phyloP scores from a whole-genome alignment of 1,140 invertebrate species.

The Trichonephila clavata region DNA sequence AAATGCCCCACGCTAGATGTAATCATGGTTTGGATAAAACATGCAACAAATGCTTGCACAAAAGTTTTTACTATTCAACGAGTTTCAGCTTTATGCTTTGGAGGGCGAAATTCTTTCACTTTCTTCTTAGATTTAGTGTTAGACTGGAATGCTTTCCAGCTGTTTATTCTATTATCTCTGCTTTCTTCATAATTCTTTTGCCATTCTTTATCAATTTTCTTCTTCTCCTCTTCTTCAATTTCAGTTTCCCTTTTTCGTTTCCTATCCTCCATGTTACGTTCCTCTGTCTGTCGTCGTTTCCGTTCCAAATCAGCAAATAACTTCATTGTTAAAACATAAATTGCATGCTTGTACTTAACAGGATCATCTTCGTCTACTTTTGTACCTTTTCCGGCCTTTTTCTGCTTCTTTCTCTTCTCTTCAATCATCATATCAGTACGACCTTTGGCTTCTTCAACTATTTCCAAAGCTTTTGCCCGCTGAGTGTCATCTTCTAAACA shows the following conservation, averaged over 20 bases:
- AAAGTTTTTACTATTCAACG: conserved; percentile 83
- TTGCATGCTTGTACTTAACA: conserved; percentile 92
- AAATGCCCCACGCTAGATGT: background rate
- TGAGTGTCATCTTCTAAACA: conserved; percentile 97
- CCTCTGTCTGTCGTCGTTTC: conserved; percentile 89
- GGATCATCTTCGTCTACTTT: conserved; percentile 97
- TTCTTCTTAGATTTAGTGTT: conserved; percentile 85
- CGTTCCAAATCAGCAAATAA: conserved; percentile 98
- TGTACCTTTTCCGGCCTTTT: conserved; percentile 92
- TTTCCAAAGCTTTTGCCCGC: conserved; percentile 95
- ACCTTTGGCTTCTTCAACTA: conserved; percentile 98
- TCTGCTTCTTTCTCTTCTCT: conserved; percentile 96
- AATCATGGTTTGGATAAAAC: background rate
- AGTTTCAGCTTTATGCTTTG: conserved; percentile 97
- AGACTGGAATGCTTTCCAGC: conserved; percentile 97
- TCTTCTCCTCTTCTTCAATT: conserved; percentile 94
- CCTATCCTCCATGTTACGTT: conserved; percentile 93
- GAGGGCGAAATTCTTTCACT: conserved; percentile 90
- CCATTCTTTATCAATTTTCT: conserved; percentile 95
- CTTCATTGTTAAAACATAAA: conserved; percentile 99
- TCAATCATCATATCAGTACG: conserved; percentile 96
- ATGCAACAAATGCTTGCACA: background rate
- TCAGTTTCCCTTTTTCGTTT: conserved; percentile 97
- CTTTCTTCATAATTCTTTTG: conserved; percentile 96
- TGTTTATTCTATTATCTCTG: conserved; percentile 94